phyloP scores from a whole-genome alignment of 2,113 vertebrate genomes.

The Erpornis zantholeuca region DNA sequence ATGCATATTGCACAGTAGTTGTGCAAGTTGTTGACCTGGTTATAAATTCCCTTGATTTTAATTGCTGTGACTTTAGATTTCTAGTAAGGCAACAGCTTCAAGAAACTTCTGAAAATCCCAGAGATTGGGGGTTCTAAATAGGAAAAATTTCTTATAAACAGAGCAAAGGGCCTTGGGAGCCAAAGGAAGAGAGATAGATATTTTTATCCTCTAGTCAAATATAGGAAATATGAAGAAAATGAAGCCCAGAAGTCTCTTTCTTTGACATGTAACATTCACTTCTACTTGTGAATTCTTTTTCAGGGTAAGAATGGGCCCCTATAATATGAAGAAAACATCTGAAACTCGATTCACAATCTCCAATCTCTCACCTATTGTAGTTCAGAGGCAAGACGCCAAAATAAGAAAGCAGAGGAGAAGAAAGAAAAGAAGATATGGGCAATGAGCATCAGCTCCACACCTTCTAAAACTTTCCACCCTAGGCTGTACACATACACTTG shows the following conservation, averaged over 20 bases:
- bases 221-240: neutral
- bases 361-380: neutral
- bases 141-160: neutral
- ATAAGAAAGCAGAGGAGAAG: neutral
- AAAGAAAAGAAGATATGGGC: neutral
- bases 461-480: neutral
- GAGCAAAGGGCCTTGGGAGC: neutral
- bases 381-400: neutral
- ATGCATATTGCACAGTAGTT: neutral
- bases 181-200: neutral
- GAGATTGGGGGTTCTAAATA: neutral
- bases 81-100: neutral
- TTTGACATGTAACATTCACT: neutral
- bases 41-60: neutral
- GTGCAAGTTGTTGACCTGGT: neutral
- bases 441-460: neutral
- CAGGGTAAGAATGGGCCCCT: neutral
- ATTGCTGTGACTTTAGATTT: neutral
- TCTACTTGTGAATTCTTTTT: neutral
- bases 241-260: neutral
- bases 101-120: neutral
- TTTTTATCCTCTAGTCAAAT: neutral
- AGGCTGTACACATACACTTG: neutral
- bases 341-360: neutral
- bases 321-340: neutral